phyloP scores from a whole-genome alignment of 2,888 invertebrate species.

The Aphidius colemani region DNA sequence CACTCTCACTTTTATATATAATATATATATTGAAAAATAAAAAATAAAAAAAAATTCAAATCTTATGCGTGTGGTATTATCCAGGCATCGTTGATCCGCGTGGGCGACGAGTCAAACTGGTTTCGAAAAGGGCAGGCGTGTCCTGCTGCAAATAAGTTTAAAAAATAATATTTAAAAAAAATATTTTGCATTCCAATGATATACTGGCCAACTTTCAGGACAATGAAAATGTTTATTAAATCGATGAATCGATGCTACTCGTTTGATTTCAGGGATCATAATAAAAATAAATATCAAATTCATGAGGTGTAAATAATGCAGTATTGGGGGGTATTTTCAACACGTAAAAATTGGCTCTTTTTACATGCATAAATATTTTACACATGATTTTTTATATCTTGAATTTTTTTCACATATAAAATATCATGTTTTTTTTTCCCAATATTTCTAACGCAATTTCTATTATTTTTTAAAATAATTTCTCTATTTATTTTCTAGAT shows the following conservation, averaged over 20 bases:
- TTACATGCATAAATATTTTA: no score
- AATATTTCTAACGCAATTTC: no score
- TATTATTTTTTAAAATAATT: no score
- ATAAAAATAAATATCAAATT: constrained; percentile 41
- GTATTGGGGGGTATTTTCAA: constrained; percentile 31
- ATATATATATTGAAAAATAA: no score
- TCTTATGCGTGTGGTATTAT: constrained; percentile 17
- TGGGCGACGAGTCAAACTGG: constrained; percentile 43
- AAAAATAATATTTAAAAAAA: background rate
- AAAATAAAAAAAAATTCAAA: no score
- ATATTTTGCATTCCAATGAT: background rate
- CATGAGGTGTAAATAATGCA: constrained; percentile 51
- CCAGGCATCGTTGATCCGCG: constrained; percentile 29
- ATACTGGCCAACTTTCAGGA: background rate
- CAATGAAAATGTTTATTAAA: background rate
- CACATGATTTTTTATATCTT: no score
- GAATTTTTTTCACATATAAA: no score
- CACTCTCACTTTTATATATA: no score
- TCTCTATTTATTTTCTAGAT: no score
- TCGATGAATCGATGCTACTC: background rate
- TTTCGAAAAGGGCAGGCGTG: constrained; percentile 33
- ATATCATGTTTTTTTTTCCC: no score
- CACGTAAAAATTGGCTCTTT: constrained; percentile 34
- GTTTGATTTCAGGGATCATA: background rate
- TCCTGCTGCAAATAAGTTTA: constrained; percentile 10